Percentiles rank a stretch among this genome's conserved stretches.
phyloP scores from a whole-genome alignment of 2,888 invertebrate species.

The Patella ulyssiponensis region DNA sequence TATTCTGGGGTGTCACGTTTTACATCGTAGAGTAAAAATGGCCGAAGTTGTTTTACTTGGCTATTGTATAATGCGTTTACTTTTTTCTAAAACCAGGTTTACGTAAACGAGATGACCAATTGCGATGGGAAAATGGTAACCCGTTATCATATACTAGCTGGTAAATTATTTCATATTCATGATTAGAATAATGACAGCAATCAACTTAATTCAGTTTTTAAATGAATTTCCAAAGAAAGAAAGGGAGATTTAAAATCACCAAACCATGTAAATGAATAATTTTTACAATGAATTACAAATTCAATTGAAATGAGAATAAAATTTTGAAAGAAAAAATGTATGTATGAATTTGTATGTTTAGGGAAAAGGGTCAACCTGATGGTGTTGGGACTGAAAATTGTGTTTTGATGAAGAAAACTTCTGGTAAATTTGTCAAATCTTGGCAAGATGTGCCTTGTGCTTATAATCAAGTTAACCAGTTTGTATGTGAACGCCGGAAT shows the following conservation, averaged over 20 bases:
- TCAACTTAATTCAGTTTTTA: too few species aligned
- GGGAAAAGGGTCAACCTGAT: slow-evolving; percentile 2
- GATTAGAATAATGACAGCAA: not conserved
- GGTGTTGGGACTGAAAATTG: slow-evolving; percentile 12
- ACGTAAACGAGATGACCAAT: not conserved
- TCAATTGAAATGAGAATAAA: too few species aligned
- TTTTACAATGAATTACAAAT: too few species aligned
- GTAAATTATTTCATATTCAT: not conserved
- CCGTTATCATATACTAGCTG: slow-evolving; percentile 17
- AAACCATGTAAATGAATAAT: not conserved
- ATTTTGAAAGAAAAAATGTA: too few species aligned
- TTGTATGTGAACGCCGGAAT: slow-evolving; percentile 3
- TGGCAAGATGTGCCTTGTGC: slow-evolving; percentile 21
- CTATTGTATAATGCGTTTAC: too few species aligned
- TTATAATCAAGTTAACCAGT: slow-evolving; percentile 12
- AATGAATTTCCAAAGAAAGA: too few species aligned
- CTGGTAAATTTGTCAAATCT: not conserved
- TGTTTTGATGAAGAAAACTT: slow-evolving; percentile 1
- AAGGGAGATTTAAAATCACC: too few species aligned
- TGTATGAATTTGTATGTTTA: not conserved
- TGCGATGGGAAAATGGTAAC: slow-evolving; percentile 17
- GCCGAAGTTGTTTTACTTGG: too few species aligned
- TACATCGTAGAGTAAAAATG: too few species aligned
- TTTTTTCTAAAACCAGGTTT: not conserved
- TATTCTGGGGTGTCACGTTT: too few species aligned